Evolutionary conservation across 2,113 vertebrate species (phyloP).

Genomic region (Neodontobutis hainanensis): DNA sequence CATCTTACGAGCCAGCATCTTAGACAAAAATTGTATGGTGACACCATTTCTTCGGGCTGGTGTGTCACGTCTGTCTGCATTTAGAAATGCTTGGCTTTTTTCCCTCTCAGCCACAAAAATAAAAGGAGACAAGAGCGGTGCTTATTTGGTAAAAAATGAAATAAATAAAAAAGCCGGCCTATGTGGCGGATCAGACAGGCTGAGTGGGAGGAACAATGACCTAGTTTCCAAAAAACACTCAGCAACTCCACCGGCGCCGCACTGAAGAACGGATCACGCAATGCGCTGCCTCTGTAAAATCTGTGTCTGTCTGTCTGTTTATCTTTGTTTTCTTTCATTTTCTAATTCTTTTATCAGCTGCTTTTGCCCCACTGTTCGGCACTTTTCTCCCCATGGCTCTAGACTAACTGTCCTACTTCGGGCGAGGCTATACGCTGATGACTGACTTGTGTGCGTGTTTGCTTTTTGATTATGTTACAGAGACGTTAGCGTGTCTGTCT

Average conservation of each 20-base stretch:
- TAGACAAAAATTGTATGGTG: background rate
- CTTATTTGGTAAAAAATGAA: constrained; percentile 36
- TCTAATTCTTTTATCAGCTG: constrained; percentile 33
- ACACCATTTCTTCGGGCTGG: constrained; percentile 2
- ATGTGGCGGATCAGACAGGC: constrained; percentile 70
- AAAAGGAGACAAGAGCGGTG: constrained; percentile 54
- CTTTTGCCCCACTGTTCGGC: constrained; percentile 27
- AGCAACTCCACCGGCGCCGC: constrained; percentile 58
- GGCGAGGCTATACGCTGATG: constrained; percentile 22
- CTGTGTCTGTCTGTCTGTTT: constrained; percentile 29
- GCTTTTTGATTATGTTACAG: background rate
- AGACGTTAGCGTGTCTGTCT: constrained; percentile 33
- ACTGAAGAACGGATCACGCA: constrained; percentile 60
- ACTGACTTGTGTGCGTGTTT: constrained; percentile 20
- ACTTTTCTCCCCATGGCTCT: constrained; percentile 13
- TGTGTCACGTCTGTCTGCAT: constrained; percentile 9
- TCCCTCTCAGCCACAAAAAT: background rate
- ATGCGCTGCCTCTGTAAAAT: constrained; percentile 53
- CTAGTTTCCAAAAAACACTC: constrained; percentile 73
- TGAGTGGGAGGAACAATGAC: constrained; percentile 78
- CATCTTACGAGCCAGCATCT: background rate
- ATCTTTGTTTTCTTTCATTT: constrained; percentile 14
- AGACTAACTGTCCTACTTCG: constrained; percentile 53
- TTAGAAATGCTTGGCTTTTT: constrained; percentile 53
- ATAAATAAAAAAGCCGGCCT: constrained; percentile 38